Conservation (phyloP, 1,140 invertebrate species). For the Colletes latitarsis region DNA sequence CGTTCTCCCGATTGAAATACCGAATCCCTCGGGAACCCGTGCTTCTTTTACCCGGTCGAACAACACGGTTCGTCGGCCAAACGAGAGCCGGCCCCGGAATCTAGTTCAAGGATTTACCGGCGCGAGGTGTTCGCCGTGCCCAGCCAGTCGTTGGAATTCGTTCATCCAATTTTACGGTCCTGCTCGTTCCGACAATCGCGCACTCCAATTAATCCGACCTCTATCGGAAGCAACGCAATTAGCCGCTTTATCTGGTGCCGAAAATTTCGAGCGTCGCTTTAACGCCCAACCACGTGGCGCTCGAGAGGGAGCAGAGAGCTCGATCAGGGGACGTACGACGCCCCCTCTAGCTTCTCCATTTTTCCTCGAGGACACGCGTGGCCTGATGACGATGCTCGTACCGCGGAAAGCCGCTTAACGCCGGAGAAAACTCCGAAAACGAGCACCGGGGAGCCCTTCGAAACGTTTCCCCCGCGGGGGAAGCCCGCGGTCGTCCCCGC, state of each 20-base stretch:
- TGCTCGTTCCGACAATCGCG: not conserved
- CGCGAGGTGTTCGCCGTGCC: not conserved
- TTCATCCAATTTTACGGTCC: constrained; percentile 3
- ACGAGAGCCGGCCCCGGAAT: not conserved
- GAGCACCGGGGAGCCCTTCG: not conserved
- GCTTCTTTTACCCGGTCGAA: no score
- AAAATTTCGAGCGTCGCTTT: constrained; percentile 22
- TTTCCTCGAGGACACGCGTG: not conserved
- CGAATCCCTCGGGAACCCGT: no score
- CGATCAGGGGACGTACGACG: not conserved
- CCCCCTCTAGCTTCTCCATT: not conserved
- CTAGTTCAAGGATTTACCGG: not conserved
- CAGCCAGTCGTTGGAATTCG: not conserved
- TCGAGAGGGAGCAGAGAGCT: no score
- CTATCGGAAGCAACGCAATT: constrained; percentile 9
- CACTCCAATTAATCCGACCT: constrained; percentile 17
- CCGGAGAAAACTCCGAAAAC: not conserved
- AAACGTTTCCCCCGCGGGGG: not conserved
- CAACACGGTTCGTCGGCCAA: no score
- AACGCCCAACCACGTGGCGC: not conserved
- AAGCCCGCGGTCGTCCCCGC: constrained; percentile 19
- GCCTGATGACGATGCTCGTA: not conserved
- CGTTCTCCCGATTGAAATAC: no score
- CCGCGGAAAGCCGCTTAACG: constrained; percentile 40
- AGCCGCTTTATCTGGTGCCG: constrained; percentile 9